These are phyloP conservation scores for Eospalax fontanierii DNA, from an alignment of 2,797 vertebrate genomes.

Conservation along the genomic window DNA sequence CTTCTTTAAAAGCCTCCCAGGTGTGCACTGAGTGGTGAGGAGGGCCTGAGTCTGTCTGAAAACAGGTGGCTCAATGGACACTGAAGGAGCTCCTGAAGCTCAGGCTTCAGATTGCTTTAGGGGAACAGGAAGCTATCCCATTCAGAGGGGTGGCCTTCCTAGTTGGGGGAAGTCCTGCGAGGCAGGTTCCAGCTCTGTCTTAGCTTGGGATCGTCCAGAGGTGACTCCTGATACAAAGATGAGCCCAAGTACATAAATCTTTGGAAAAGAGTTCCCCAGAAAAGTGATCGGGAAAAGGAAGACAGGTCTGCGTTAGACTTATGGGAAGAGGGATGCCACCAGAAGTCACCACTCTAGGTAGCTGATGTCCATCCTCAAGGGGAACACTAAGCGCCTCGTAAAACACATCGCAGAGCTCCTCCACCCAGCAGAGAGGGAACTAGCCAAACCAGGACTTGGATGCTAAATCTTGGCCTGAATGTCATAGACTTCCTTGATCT, in stretches of 20 bases:
- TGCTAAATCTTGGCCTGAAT: background rate
- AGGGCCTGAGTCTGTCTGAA: background rate
- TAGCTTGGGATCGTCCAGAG: background rate
- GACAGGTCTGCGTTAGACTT: background rate
- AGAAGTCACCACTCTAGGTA: background rate
- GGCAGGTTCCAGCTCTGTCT: background rate
- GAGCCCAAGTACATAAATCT: background rate
- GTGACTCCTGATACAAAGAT: background rate
- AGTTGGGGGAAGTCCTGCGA: background rate
- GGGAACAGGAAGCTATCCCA: background rate
- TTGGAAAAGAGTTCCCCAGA: background rate
- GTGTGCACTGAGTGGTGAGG: background rate
- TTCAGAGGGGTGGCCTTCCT: too few species aligned
- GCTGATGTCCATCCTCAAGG: background rate
- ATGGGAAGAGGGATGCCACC: background rate
- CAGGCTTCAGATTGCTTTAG: too few species aligned
- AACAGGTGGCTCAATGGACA: rapidly evolving
- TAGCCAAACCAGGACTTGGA: background rate
- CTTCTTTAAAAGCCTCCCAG: background rate
- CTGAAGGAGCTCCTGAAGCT: background rate
- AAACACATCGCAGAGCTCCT: background rate
- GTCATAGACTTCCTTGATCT: background rate
- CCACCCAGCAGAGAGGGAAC: background rate
- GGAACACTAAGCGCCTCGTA: background rate
- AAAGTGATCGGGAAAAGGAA: background rate